These are phyloP conservation scores for Acrobasis suavella DNA, from an alignment of 2,888 invertebrate species.

Conservation along the genomic window DNA sequence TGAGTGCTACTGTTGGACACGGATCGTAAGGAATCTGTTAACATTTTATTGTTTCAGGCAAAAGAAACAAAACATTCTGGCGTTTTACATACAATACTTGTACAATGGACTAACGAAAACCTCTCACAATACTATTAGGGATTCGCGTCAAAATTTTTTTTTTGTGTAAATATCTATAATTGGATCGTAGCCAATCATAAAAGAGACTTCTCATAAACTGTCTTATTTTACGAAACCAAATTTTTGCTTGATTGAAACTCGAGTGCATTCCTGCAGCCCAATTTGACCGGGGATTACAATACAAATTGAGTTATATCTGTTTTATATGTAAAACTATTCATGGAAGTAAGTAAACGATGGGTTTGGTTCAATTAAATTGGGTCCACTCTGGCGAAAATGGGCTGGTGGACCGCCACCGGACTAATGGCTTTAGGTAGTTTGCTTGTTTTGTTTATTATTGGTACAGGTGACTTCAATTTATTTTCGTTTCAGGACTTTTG, in stretches of 20 bases:
- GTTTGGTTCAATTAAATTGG: slow-evolving; percentile 48
- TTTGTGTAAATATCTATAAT: too few species aligned
- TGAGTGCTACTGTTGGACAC: slow-evolving; percentile 54
- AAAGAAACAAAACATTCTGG: not conserved
- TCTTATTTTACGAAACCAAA: not conserved
- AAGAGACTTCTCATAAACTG: too few species aligned
- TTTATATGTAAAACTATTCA: slow-evolving; percentile 60
- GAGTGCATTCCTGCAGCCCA: slow-evolving; percentile 15
- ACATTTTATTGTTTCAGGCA: slow-evolving; percentile 4
- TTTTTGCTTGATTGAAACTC: not conserved
- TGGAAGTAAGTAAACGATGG: slow-evolving; percentile 38
- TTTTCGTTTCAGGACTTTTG: not conserved
- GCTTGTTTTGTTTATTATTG: slow-evolving; percentile 17
- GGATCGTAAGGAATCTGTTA: slow-evolving; percentile 39
- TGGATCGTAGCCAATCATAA: too few species aligned
- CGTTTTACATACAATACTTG: not conserved
- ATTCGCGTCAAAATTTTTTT: too few species aligned
- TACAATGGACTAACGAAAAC: not conserved
- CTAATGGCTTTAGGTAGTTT: slow-evolving; percentile 16
- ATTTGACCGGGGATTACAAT: slow-evolving; percentile 27
- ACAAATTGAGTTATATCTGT: slow-evolving; percentile 34
- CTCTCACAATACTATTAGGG: not conserved
- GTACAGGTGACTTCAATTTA: slow-evolving; percentile 12
- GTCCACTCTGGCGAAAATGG: slow-evolving; percentile 37
- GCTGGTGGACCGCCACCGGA: slow-evolving; percentile 32